Percentiles rank a stretch among this genome's conserved stretches.
These are phyloP conservation scores for Drosophila nr. perissopoda DNA, from an alignment of 2,888 invertebrate genomes.

Conservation along the genomic window DNA sequence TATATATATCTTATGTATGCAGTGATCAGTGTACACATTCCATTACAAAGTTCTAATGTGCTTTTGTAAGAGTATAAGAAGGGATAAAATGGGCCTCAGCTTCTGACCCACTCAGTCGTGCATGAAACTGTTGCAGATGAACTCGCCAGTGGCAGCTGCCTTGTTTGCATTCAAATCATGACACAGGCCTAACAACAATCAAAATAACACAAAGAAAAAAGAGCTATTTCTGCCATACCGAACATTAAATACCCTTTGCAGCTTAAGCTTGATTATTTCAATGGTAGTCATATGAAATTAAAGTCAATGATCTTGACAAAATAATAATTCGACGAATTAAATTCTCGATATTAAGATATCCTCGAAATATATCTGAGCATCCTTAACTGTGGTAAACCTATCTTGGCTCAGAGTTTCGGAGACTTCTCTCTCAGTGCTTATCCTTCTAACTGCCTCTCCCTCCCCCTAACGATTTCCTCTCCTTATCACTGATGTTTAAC, in stretches of 20 bases:
- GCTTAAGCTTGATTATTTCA: neutral
- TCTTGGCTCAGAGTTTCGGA: neutral
- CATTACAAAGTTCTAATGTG: neutral
- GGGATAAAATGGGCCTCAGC: conserved; percentile 26
- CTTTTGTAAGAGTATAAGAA: conserved; percentile 3
- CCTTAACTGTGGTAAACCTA: neutral
- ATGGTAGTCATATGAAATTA: neutral
- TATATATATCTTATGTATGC: neutral
- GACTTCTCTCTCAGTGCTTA: neutral
- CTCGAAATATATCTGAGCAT: neutral
- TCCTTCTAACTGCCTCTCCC: too few species aligned
- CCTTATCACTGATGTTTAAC: neutral
- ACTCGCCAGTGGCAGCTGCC: conserved; percentile 23
- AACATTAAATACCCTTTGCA: neutral
- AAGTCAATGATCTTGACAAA: neutral
- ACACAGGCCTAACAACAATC: conserved; percentile 37
- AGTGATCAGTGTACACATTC: neutral
- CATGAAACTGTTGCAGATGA: conserved; percentile 69
- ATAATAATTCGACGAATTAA: neutral
- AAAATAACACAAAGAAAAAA: conserved; percentile 1
- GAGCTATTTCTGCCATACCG: neutral
- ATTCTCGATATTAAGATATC: neutral
- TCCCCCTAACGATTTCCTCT: neutral
- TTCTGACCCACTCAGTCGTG: conserved; percentile 53
- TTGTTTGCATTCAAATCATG: conserved; percentile 69